These are phyloP conservation scores for Ptychobarbus kaznakovi DNA, from an alignment of 2,797 vertebrate species.

Conservation along the genomic window DNA sequence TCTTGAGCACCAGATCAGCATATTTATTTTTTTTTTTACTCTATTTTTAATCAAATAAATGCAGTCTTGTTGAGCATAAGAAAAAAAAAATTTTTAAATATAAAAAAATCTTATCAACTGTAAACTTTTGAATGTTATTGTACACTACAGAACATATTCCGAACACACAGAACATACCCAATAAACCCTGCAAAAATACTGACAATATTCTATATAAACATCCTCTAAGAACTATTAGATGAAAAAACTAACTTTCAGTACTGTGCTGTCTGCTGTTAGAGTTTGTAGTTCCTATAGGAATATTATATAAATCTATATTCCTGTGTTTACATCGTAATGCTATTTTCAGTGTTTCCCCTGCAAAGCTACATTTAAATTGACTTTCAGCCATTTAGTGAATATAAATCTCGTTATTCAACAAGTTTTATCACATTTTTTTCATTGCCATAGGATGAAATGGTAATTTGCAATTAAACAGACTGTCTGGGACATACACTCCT, in stretches of 20 bases:
- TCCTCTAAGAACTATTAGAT: no score
- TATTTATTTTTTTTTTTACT: neutral
- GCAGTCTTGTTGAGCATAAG: neutral
- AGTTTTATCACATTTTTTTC: neutral
- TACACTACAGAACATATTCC: neutral
- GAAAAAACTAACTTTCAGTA: neutral
- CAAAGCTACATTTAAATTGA: constrained; percentile 4
- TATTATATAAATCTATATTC: neutral
- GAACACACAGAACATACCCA: neutral
- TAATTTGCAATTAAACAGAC: constrained; percentile 8
- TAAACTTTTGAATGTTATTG: neutral
- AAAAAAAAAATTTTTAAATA: neutral
- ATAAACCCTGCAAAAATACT: constrained; percentile 4
- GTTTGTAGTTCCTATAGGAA: neutral
- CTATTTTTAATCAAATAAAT: neutral
- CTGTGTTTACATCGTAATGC: neutral
- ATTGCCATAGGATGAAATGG: constrained; percentile 7
- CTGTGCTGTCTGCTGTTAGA: neutral
- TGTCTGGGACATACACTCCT: constrained; percentile 2
- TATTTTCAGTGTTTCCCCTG: neutral
- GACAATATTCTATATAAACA: neutral
- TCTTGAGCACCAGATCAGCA: neutral
- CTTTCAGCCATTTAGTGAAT: neutral
- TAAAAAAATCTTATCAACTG: neutral
- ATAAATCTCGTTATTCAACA: constrained; percentile 25